These are phyloP conservation scores for Lydus trimaculatus DNA, from an alignment of 2,888 invertebrate genomes.

Conservation along the genomic window DNA sequence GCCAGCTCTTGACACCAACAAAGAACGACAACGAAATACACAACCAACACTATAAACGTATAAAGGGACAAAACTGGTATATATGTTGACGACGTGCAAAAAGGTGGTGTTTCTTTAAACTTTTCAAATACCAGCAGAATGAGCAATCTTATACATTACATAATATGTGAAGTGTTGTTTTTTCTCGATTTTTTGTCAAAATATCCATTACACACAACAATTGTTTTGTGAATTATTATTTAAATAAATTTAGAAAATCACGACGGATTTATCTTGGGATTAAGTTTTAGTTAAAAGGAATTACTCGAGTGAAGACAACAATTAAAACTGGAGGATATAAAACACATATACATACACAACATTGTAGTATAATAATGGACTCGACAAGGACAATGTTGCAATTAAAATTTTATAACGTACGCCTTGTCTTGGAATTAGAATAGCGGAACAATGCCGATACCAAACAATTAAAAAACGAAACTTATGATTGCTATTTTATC, in stretches of 20 bases:
- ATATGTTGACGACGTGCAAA: not conserved
- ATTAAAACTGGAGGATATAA: not conserved
- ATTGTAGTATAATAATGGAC: not conserved
- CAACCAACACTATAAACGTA: not conserved
- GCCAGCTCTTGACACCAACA: conserved; percentile 36
- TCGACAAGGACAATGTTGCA: conserved; percentile 1
- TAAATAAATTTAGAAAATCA: not conserved
- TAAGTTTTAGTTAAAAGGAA: not conserved
- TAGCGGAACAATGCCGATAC: conserved; percentile 3
- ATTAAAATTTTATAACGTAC: conserved; percentile 7
- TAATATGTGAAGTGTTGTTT: too few relatives aligned
- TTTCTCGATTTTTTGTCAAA: not conserved
- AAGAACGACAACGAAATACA: conserved; percentile 5
- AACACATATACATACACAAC: not conserved
- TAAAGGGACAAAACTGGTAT: not conserved
- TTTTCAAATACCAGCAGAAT: conserved; percentile 49
- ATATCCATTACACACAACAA: not conserved
- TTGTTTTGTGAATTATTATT: not conserved
- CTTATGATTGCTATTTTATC: not conserved
- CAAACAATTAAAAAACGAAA: not conserved
- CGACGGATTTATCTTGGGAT: not conserved
- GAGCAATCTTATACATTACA: conserved; percentile 44
- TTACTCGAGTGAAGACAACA: not conserved
- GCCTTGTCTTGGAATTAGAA: not conserved
- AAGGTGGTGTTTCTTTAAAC: conserved; percentile 44